These are phyloP conservation scores for Mastacembelus armatus DNA, from an alignment of 2,797 vertebrate species.

Conservation along the genomic window DNA sequence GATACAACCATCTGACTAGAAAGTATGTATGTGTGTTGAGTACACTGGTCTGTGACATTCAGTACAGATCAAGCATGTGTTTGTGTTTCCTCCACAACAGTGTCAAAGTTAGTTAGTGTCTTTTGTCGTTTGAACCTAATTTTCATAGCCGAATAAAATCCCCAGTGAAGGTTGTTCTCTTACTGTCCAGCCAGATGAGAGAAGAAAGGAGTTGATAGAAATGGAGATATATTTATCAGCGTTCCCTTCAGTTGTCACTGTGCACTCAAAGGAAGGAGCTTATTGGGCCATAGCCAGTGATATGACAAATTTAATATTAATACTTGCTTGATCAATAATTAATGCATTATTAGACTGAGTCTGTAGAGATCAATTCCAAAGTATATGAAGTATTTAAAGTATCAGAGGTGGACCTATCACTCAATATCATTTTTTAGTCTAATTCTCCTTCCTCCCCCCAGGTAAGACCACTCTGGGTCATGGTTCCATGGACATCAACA, in stretches of 20 bases:
- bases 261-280: neutral
- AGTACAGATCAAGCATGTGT: neutral
- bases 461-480: conserved; percentile 91
- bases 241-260: neutral
- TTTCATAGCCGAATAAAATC: neutral
- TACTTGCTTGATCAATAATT: too few species aligned
- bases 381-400: too few species aligned
- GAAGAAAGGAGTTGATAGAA: too few species aligned
- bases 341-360: too few species aligned
- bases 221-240: too few species aligned
- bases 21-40: conserved; percentile 12
- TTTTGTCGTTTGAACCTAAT: neutral
- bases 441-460: conserved; percentile 14
- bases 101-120: too few species aligned
- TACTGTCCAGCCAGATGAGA: too few species aligned
- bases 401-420: neutral
- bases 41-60: neutral
- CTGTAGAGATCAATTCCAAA: too few species aligned
- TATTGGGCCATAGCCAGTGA: neutral
- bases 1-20: conserved; percentile 8
- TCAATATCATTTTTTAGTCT: neutral
- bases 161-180: neutral
- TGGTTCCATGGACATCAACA: conserved; percentile 85
- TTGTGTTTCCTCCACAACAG: neutral
- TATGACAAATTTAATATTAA: too few species aligned